These are phyloP conservation scores for Gymnothorax reevesii DNA, from an alignment of 2,797 vertebrate species.

Conservation along the genomic window DNA sequence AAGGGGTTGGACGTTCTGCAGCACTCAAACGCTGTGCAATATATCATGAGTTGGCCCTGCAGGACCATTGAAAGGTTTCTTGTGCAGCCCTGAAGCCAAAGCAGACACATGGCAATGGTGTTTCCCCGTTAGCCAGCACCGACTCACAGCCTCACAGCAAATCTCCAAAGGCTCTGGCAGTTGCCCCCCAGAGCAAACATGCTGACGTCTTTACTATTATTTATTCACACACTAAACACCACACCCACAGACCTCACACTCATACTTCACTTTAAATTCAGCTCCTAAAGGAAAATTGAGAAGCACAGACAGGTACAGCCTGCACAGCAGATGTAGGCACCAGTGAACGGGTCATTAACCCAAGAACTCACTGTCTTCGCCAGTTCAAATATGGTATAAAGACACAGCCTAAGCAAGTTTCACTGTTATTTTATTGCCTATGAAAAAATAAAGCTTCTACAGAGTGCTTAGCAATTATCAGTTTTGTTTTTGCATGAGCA, in stretches of 20 bases:
- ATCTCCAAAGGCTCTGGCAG: not conserved
- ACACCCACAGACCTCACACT: not conserved
- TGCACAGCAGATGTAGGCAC: not conserved
- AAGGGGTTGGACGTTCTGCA: not conserved
- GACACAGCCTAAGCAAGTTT: not conserved
- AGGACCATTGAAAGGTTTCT: slow-evolving; percentile 1
- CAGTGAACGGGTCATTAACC: not conserved
- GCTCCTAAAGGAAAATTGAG: not conserved
- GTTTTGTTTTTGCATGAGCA: not conserved
- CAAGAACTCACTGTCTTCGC: not conserved
- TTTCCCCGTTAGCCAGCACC: not conserved
- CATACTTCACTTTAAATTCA: not conserved
- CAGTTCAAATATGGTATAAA: not conserved
- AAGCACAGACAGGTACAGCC: not conserved
- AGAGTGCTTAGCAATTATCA: not conserved
- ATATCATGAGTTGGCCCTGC: not conserved
- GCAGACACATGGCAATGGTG: not conserved
- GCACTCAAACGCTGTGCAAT: not conserved
- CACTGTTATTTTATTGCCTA: not conserved
- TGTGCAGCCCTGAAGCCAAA: not conserved
- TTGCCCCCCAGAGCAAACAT: not conserved
- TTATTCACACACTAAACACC: not conserved
- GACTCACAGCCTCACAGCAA: not conserved
- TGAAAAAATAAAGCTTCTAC: not conserved
- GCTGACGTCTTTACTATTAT: not conserved